Conservation (phyloP, 2,888 invertebrate species). For the Spodoptera exigua region DNA sequence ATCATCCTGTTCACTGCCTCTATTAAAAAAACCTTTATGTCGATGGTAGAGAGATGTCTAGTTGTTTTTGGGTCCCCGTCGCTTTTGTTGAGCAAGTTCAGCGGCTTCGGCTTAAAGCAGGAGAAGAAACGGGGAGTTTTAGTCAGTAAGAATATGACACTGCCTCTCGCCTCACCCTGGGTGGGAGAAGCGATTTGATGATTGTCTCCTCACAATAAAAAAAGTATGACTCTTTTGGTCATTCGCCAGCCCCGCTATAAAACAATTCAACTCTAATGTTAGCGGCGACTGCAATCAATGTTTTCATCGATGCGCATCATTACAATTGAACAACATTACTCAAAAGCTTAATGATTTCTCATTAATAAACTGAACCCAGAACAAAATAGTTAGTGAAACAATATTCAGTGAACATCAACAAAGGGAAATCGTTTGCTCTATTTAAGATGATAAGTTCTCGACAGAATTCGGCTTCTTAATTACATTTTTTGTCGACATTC, state of each 20-base stretch:
- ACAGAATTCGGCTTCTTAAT: slow-evolving; percentile 48
- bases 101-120: no score
- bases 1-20: slow-evolving; percentile 44
- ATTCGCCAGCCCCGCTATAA: no score
- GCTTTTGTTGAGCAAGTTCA: no score
- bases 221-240: no score
- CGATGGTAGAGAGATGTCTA: no score
- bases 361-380: slow-evolving; percentile 26
- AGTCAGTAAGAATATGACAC: no score
- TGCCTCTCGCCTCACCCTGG: no score
- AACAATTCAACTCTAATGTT: no score
- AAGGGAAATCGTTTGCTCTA: slow-evolving; percentile 35
- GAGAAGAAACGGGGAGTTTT: no score
- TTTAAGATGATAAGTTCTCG: slow-evolving; percentile 37
- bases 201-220: no score
- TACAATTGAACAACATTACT: slow-evolving; percentile 34
- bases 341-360: slow-evolving; percentile 22
- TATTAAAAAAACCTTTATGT: slow-evolving; percentile 34
- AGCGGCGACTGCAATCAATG: slow-evolving; percentile 33
- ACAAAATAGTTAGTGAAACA: slow-evolving; percentile 27
- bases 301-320: slow-evolving; percentile 30
- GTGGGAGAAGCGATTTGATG: no score
- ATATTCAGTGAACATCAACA: slow-evolving; percentile 25
- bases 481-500: slow-evolving; percentile 52
- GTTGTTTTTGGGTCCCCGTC: no score